Evolutionary conservation across 2,113 vertebrate genomes (phyloP).

Genomic region (Bos javanicus): DNA sequence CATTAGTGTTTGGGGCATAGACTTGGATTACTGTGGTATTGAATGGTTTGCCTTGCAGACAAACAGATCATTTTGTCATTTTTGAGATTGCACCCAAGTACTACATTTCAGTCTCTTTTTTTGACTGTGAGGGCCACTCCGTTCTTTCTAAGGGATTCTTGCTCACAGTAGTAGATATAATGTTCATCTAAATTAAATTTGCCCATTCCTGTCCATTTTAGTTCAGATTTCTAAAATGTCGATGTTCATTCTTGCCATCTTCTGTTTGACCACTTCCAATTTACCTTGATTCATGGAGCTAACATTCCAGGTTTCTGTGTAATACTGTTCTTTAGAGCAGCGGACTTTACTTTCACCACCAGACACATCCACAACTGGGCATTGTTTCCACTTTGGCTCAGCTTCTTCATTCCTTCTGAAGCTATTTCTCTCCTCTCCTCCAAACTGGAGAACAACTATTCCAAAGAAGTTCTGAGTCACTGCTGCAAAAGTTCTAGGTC

Average conservation of each 20-base stretch:
- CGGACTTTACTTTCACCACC: background rate
- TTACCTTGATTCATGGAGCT: background rate
- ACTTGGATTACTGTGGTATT: background rate
- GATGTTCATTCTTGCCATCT: background rate
- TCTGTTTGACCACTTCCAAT: background rate
- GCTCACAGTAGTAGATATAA: background rate
- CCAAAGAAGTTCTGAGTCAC: background rate
- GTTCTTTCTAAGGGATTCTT: background rate
- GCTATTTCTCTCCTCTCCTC: background rate
- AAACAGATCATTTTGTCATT: background rate
- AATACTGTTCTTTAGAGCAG: background rate
- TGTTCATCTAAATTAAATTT: background rate
- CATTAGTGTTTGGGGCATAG: background rate
- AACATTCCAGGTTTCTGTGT: background rate
- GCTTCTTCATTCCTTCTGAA: background rate
- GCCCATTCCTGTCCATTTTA: background rate
- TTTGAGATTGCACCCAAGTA: background rate
- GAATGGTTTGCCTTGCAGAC: background rate
- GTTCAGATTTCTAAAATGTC: background rate
- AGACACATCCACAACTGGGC: background rate
- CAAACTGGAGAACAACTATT: background rate
- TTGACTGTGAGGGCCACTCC: background rate
- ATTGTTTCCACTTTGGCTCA: background rate
- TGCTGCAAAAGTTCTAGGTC: background rate
- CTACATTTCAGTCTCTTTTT: background rate